Conservation (phyloP, 1,140 invertebrate species). For the Calycopis cecrops region DNA sequence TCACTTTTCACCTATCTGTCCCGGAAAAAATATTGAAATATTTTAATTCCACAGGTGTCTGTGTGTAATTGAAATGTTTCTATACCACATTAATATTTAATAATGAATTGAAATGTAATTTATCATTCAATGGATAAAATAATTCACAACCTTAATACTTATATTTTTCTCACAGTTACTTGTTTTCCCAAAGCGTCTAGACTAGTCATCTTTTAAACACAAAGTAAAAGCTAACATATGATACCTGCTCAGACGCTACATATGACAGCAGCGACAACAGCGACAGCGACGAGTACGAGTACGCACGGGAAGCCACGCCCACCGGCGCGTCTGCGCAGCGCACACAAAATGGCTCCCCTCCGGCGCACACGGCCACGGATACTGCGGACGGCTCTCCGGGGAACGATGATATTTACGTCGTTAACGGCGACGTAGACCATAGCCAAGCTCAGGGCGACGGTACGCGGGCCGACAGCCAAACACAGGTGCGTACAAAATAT, state of each 20-base stretch:
- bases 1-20: too few relatives aligned
- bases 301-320: constrained; percentile 21
- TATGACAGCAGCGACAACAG: constrained; percentile 61
- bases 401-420: constrained; percentile 1
- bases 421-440: background rate
- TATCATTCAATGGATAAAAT: too few relatives aligned
- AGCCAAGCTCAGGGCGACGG: background rate
- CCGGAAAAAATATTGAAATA: too few relatives aligned
- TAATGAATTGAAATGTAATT: background rate
- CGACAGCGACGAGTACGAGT: constrained; percentile 47
- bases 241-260: constrained; percentile 36
- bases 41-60: too few relatives aligned
- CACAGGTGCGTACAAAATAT: background rate
- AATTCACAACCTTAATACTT: too few relatives aligned
- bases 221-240: background rate
- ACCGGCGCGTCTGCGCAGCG: background rate
- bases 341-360: too few relatives aligned
- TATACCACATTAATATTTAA: background rate
- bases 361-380: background rate
- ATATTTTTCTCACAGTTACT: too few relatives aligned
- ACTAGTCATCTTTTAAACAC: too few relatives aligned
- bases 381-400: too few relatives aligned
- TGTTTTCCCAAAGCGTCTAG: too few relatives aligned
- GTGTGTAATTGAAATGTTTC: too few relatives aligned
- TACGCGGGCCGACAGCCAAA: background rate